Evolutionary conservation across 2,797 vertebrate species (phyloP).

Genomic region (Micromesistius poutassou): DNA sequence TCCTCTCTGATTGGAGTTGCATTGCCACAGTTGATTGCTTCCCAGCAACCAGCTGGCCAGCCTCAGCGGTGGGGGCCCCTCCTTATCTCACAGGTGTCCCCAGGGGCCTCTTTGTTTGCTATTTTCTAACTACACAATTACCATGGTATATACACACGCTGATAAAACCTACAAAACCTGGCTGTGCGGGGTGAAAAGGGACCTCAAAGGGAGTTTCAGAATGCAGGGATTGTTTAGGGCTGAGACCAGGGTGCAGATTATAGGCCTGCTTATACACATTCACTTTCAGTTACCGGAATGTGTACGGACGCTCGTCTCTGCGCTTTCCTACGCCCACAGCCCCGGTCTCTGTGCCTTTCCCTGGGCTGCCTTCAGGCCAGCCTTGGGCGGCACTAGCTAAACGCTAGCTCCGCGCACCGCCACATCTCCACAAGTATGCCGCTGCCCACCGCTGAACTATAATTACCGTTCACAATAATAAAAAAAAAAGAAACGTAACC

Average conservation of each 20-base stretch:
- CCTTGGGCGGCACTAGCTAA: conserved; percentile 59
- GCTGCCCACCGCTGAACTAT: conserved; percentile 46
- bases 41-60: neutral
- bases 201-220: conserved; percentile 38
- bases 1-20: neutral
- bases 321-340: conserved; percentile 52
- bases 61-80: neutral
- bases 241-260: conserved; percentile 44
- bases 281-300: conserved; percentile 54
- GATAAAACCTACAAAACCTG: neutral
- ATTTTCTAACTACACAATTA: neutral
- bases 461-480: conserved; percentile 67
- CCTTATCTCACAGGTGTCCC: neutral
- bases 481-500: conserved; percentile 39
- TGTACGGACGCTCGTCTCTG: conserved; percentile 52
- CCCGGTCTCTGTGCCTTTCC: conserved; percentile 55
- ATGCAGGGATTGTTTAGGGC: conserved; percentile 55
- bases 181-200: conserved; percentile 4
- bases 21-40: neutral
- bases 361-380: conserved; percentile 25
- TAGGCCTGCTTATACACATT: conserved; percentile 56
- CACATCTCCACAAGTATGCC: conserved; percentile 57
- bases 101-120: neutral
- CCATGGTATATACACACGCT: neutral
- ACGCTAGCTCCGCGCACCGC: conserved; percentile 51